Evolutionary conservation across 2,797 vertebrate species (phyloP).

Genomic region (Xenopus petersii): DNA sequence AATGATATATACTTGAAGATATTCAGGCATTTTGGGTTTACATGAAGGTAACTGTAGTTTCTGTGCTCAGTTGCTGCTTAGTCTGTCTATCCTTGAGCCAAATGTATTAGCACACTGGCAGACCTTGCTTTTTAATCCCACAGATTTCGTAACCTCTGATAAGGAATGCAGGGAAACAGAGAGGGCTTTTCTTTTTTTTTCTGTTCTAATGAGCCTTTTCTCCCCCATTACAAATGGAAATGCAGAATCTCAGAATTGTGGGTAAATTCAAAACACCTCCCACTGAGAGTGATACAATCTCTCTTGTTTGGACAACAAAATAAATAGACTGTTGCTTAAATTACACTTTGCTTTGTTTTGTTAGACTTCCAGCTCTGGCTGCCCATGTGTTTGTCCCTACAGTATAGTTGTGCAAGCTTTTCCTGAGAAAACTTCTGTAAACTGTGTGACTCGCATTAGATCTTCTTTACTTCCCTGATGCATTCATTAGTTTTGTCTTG

Average conservation of each 20-base stretch:
- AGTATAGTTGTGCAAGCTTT: slow-evolving; percentile 7
- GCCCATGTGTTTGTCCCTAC: background rate
- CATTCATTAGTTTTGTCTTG: too few species aligned
- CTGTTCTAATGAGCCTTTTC: background rate
- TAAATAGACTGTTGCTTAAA: slow-evolving; percentile 34
- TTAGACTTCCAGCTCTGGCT: slow-evolving; percentile 2
- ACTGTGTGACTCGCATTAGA: too few species aligned
- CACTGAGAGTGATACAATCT: background rate
- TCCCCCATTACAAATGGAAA: background rate
- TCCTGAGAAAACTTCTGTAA: background rate
- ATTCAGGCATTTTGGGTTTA: slow-evolving; percentile 19
- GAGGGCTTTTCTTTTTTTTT: slow-evolving; percentile 1
- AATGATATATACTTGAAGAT: slow-evolving; percentile 8
- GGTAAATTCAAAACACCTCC: slow-evolving; percentile 3
- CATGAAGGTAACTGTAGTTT: slow-evolving; percentile 7
- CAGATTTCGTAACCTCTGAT: slow-evolving; percentile 18
- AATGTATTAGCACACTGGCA: slow-evolving; percentile 7
- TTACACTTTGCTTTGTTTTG: slow-evolving; percentile 25
- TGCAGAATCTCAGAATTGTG: background rate
- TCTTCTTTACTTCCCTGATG: too few species aligned
- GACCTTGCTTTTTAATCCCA: slow-evolving; percentile 27
- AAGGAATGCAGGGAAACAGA: slow-evolving; percentile 30
- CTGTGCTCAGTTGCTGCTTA: background rate
- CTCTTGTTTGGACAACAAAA: slow-evolving; percentile 18
- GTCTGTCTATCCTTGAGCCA: background rate